Evolutionary conservation across 2,797 vertebrate species (phyloP).

Genomic region (Orientallactaga sibirica): DNA sequence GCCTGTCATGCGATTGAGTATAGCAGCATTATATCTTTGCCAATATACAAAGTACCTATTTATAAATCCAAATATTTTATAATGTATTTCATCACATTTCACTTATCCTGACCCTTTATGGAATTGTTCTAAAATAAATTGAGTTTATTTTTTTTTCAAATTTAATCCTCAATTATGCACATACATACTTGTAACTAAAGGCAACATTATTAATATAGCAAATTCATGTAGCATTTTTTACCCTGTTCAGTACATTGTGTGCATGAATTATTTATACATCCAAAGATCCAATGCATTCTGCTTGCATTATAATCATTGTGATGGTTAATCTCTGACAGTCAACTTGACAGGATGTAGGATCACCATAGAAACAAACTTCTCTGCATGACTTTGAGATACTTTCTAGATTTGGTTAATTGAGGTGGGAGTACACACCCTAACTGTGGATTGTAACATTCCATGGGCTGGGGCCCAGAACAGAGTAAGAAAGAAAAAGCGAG

Average conservation of each 20-base stretch:
- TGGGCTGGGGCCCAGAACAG: no score
- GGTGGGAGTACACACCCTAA: no score
- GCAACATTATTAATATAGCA: slow-evolving; percentile 65
- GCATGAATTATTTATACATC: background rate
- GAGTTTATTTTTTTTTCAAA: slow-evolving; percentile 62
- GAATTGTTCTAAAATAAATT: slow-evolving; percentile 43
- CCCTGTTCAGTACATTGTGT: background rate
- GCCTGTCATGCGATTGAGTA: background rate
- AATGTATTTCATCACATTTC: slow-evolving; percentile 50
- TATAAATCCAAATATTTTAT: slow-evolving; percentile 7
- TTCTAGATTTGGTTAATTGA: no score
- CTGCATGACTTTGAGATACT: no score
- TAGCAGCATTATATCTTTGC: background rate
- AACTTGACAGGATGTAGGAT: no score
- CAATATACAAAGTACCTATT: background rate
- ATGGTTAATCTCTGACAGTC: no score
- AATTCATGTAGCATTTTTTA: background rate
- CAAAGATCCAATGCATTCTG: background rate
- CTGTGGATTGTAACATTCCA: no score
- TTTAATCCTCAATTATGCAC: slow-evolving; percentile 31
- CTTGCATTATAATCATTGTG: background rate
- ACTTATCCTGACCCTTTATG: slow-evolving; percentile 50
- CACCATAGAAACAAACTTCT: no score
- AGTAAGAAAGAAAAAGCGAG: no score
- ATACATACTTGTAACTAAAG: slow-evolving; percentile 13